Evolutionary conservation across 2,113 vertebrate genomes (phyloP), one percentile per base, ranked within the genome.

Genomic region (Grammomys surdaster): DNA sequence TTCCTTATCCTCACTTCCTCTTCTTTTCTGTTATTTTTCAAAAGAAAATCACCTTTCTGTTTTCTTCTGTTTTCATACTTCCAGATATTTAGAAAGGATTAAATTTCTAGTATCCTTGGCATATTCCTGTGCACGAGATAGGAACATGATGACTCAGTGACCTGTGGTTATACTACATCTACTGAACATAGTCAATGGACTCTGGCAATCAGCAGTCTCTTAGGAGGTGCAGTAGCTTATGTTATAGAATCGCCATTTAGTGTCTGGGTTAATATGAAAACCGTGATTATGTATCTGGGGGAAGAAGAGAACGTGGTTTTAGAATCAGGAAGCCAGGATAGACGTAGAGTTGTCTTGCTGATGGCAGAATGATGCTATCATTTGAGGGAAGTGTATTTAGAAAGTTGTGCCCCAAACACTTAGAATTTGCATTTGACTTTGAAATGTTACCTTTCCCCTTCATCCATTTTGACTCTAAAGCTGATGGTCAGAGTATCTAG

Each of bases 381-480:
- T 77, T 87, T 19, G 54, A 8, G 1, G 13, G n/a, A 89, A 31
- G 11, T 22, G 91, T 56, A 19, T 72, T 84, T 88, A 73, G 43
- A 13, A 80, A 14, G 1, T 36, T 36, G 14, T 17, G 43, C 20
- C 56, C 40, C 54, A 48, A 60, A 65, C 5, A 48, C 48, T 88
- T 72, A 78, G 14, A 94, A 75, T 91, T 90, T 82, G 1, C 70
- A 72, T 17, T 72, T 93, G 4, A 75, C 43, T 48, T 31, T 81
- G 46, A 40, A 76, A 81, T 20, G 1, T 86, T 93, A 5, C 6
- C 7, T 85, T 86, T 26, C 40, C 2, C 6, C 20, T 54, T 19
- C 90, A 89, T 91, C 91, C 84, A 56, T 78, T 87, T n/a, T 80
- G 81, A 85, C 73, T 76, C 40, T 28, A 94, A 89, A 91, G 19